A percentile compares a stretch with the other conserved stretches of the same genome.
phyloP scores from a whole-genome alignment of 2,888 invertebrate genomes.

The Scrobipalpa atriplicella region DNA sequence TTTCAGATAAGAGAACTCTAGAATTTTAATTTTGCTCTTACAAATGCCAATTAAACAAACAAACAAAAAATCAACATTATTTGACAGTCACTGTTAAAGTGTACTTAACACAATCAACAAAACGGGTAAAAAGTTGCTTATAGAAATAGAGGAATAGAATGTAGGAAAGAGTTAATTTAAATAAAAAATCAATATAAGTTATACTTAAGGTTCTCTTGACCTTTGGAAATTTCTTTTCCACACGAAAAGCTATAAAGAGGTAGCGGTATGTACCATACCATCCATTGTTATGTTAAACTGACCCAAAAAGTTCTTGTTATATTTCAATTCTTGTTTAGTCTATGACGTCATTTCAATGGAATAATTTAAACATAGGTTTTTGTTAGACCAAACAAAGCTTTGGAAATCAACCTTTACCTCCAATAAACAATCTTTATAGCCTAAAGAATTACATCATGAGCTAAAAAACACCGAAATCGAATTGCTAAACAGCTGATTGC shows the following conservation, averaged over 20 bases:
- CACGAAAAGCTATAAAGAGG: not conserved
- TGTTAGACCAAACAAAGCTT: constrained; percentile 13
- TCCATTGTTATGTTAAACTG: constrained; percentile 9
- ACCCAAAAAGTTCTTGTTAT: not conserved
- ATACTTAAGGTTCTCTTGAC: too few species aligned
- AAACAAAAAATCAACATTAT: too few species aligned
- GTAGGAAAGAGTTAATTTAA: too few species aligned
- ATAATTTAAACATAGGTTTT: not conserved
- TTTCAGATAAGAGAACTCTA: too few species aligned
- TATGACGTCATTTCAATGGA: constrained; percentile 6
- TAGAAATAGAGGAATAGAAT: not conserved
- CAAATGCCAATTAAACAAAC: too few species aligned
- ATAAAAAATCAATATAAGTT: too few species aligned
- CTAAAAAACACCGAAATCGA: constrained; percentile 46
- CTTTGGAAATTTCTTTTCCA: not conserved
- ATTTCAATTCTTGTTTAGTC: not conserved
- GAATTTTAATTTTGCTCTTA: too few species aligned
- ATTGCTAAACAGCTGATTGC: constrained; percentile 44
- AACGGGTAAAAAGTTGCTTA: too few species aligned
- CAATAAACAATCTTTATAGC: not conserved
- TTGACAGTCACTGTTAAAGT: too few species aligned
- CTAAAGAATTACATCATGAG: constrained; percentile 25
- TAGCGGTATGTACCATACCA: too few species aligned
- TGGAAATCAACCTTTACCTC: constrained; percentile 17
- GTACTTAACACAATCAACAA: too few species aligned